Conservation (phyloP, 30 jellyfish, hydroid and myxozoan species). For the Chironex yamaguchii region DNA sequence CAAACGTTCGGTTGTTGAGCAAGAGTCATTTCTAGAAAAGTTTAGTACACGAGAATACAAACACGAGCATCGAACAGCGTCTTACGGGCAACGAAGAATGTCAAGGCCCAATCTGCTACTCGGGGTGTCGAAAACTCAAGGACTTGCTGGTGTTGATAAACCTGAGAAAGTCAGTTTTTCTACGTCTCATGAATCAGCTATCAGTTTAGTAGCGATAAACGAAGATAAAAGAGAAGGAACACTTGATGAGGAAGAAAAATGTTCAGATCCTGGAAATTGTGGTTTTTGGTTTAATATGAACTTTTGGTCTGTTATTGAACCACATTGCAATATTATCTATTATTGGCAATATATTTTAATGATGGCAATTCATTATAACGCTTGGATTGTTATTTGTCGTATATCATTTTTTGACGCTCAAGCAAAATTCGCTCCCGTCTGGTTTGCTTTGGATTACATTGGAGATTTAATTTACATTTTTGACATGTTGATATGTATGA, state of each 20-base stretch:
- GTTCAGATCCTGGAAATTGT: background rate
- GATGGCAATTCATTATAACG: slow-evolving; percentile 83
- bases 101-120: no score
- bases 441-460: slow-evolving; percentile 84
- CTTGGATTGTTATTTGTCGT: slow-evolving; percentile 86
- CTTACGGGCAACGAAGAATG: background rate
- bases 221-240: background rate
- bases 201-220: slow-evolving; percentile 14
- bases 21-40: slow-evolving; percentile 65
- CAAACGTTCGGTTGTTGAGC: slow-evolving; percentile 51
- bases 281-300: background rate
- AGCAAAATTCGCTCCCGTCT: slow-evolving; percentile 23
- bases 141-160: background rate
- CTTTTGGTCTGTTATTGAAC: slow-evolving; percentile 64
- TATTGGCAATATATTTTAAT: slow-evolving; percentile 78
- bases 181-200: background rate
- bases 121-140: background rate
- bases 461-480: slow-evolving; percentile 81
- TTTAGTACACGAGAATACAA: slow-evolving; percentile 73
- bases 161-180: background rate
- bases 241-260: background rate
- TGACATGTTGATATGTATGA: slow-evolving; percentile 70
- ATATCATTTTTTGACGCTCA: slow-evolving; percentile 81
- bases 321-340: slow-evolving; percentile 81
- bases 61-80: background rate